Conservation (phyloP, 2,888 invertebrate genomes). For the Uropetala carovei region DNA sequence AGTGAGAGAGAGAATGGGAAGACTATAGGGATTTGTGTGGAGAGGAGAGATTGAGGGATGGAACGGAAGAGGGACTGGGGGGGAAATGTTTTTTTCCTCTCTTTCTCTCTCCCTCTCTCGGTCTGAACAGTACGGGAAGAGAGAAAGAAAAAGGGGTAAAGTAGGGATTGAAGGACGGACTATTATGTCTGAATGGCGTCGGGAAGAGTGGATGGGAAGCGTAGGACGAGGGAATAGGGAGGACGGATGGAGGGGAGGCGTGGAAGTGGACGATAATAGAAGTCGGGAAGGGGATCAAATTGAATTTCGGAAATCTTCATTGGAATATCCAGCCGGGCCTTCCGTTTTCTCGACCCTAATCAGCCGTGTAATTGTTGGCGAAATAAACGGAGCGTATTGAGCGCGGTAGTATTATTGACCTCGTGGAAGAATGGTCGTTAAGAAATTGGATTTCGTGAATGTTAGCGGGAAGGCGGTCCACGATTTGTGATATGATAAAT, state of each 20-base stretch:
- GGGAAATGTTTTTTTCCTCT: background rate
- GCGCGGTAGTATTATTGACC: no score
- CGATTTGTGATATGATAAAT: no score
- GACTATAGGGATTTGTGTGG: no score
- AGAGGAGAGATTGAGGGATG: background rate
- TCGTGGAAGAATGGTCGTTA: no score
- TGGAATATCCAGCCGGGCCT: background rate
- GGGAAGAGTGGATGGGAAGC: background rate
- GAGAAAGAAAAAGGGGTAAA: background rate
- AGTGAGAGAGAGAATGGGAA: background rate
- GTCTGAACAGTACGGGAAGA: background rate
- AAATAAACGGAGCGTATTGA: background rate
- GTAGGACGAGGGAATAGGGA: background rate
- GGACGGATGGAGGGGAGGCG: background rate
- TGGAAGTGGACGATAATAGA: background rate
- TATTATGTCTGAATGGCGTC: background rate
- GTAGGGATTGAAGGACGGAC: background rate
- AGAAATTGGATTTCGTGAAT: no score
- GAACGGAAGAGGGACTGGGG: background rate
- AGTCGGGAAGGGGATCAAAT: background rate
- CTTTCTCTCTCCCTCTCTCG: background rate
- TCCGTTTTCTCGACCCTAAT: background rate
- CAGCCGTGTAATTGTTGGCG: background rate
- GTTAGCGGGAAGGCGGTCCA: no score
- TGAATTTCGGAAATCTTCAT: conserved; percentile 5